Base-by-base conservation (phyloP, 2,888 invertebrate genomes). In the Coenonympha arcania region DNA sequence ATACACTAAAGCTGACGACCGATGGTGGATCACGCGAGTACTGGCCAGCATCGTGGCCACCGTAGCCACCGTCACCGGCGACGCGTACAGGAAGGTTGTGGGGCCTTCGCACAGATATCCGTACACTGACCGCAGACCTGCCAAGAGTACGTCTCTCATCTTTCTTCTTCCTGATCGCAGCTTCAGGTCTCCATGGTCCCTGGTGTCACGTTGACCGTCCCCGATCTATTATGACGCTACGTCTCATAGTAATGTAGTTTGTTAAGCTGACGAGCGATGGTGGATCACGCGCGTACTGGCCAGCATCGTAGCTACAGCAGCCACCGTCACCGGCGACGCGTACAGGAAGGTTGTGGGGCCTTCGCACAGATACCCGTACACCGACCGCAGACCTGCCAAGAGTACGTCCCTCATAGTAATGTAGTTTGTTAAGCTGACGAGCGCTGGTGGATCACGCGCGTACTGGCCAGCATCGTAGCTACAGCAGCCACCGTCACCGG, bases 51-150 rank as follows among this genome's bases (percentile, higher is more conserved):
- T 79, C 40, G 26, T 77, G 44, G 75, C 78, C 36, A 62, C 72
- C 16, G 49, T 82, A 58, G 71, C 77, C 13, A 71, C 71, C 2
- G 54, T 64, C 42, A 55, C 67, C 3, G 57, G 63, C 34, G 63
- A 61, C 53, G 65, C 73, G 1, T 82, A 79, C 59, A 64, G 78
- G 42, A 69, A 66, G 49, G 48, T 80, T 1, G 70, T 73, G 4
- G 83, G 82, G 0, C 80, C 81, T 0, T 56, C 77, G 9, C 81
- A 83, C 30, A 70, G 80, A 52, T 82, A 83, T 54, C 83, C 81
- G 0, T 83, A 83, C 56, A 79, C 81, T 20, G 79, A 80, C 4
- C 61, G 82, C 28, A 65, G 73, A 54, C 76, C 76, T 1, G 65
- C 60, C 6, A 66, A 72, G 69, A 76, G 83, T 79, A 62, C 45